phyloP scores from a whole-genome alignment of 1,140 invertebrate species.

The Halesus radiatus region DNA sequence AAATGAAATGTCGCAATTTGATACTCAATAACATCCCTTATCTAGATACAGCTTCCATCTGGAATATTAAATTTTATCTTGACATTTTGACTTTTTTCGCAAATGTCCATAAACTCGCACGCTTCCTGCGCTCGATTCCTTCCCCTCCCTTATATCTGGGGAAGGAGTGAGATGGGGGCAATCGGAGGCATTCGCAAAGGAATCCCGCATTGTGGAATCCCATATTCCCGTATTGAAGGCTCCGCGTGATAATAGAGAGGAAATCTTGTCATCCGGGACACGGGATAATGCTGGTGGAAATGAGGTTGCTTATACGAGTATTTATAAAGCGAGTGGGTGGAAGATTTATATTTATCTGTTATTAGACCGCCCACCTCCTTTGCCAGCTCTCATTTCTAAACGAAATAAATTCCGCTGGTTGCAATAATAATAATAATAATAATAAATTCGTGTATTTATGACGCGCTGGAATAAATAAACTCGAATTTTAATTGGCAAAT shows the following conservation, averaged over 20 bases:
- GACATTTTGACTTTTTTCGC: too few species aligned
- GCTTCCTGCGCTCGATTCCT: too few species aligned
- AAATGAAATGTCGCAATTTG: too few species aligned
- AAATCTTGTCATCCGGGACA: constrained; percentile 21
- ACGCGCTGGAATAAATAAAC: too few species aligned
- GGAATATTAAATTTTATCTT: too few species aligned
- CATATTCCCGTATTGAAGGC: constrained; percentile 15
- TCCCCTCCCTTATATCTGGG: too few species aligned
- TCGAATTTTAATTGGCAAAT: too few species aligned
- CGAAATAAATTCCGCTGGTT: background rate
- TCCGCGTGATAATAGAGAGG: constrained; percentile 20
- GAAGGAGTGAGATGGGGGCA: too few species aligned
- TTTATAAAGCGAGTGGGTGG: constrained; percentile 13
- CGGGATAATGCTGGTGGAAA: constrained; percentile 17
- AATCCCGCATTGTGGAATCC: background rate
- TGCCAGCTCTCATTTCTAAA: background rate
- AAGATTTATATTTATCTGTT: background rate
- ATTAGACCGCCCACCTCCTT: background rate
- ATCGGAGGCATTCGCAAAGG: too few species aligned
- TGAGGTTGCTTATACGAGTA: constrained; percentile 26
- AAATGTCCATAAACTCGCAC: too few species aligned
- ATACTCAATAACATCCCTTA: too few species aligned
- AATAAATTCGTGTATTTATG: background rate
- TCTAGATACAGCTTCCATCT: too few species aligned
- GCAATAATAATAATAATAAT: background rate